These are phyloP conservation scores for Hyles euphorbiae DNA, from an alignment of 1,140 invertebrate genomes.

Conservation along the genomic window DNA sequence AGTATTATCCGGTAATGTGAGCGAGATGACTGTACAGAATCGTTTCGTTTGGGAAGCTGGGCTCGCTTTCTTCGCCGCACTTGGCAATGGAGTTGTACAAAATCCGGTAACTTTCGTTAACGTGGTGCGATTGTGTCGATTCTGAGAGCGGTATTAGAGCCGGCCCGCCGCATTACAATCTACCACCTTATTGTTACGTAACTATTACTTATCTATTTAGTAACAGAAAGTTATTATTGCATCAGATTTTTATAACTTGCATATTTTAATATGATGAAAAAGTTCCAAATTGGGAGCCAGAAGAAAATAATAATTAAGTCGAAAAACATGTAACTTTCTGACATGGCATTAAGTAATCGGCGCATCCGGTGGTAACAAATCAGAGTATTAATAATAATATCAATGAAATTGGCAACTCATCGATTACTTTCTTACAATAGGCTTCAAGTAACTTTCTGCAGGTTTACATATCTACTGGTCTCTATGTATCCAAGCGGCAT, in stretches of 20 bases:
- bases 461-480: too few species aligned
- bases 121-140: constrained; percentile 40
- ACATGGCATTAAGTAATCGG: too few species aligned
- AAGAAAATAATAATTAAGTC: too few species aligned
- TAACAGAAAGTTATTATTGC: constrained; percentile 22
- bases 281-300: too few species aligned
- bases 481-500: too few species aligned
- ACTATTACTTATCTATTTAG: constrained; percentile 31
- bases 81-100: constrained; percentile 65
- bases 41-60: constrained; percentile 41
- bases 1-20: constrained; percentile 30
- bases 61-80: constrained; percentile 72
- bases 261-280: too few species aligned
- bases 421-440: too few species aligned
- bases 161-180: constrained; percentile 39
- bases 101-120: constrained; percentile 72
- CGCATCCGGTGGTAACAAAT: too few species aligned
- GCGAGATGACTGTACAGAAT: constrained; percentile 56
- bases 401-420: too few species aligned
- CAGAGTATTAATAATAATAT: too few species aligned
- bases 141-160: constrained; percentile 32
- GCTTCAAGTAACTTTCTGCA: too few species aligned
- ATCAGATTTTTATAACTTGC: not conserved
- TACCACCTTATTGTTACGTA: constrained; percentile 47
- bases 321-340: too few species aligned